Evolutionary conservation across 2,797 vertebrate species (phyloP).

Genomic region (Mus minutoides): DNA sequence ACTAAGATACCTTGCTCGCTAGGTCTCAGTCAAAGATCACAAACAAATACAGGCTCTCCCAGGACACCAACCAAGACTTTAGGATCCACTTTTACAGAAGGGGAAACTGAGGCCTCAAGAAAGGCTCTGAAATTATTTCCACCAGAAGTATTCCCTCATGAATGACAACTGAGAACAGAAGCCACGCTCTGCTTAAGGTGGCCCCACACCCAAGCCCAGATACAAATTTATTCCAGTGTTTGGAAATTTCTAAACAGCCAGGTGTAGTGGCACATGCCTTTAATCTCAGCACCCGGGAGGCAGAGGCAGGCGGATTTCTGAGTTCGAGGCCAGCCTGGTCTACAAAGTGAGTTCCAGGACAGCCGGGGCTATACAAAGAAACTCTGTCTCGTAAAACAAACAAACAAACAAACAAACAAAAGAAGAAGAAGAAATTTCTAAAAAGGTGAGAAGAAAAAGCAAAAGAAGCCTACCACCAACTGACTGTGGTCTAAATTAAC

Average conservation of each 20-base stretch:
- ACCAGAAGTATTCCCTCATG: not conserved
- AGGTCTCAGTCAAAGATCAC: not conserved
- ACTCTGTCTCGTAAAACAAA: too few species aligned
- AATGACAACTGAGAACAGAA: not conserved
- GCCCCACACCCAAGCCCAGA: not conserved
- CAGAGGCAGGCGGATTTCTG: too few species aligned
- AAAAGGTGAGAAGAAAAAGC: not conserved
- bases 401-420: too few species aligned
- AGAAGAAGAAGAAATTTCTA: slow-evolving; percentile 71
- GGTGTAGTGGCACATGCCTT: too few species aligned
- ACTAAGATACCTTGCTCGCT: not conserved
- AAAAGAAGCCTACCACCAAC: not conserved
- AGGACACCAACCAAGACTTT: not conserved
- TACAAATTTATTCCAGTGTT: slow-evolving; percentile 58
- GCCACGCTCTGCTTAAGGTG: not conserved
- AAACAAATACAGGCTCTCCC: slow-evolving; percentile 16
- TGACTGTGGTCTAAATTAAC: slow-evolving; percentile 43
- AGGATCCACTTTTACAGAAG: slow-evolving; percentile 53
- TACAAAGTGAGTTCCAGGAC: too few species aligned
- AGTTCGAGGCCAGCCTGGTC: too few species aligned
- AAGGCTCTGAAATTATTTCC: not conserved
- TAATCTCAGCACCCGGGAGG: too few species aligned
- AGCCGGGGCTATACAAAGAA: too few species aligned
- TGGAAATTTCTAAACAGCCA: slow-evolving; percentile 67
- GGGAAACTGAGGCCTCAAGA: slow-evolving; percentile 61